These are phyloP conservation scores for Helicoverpa armigera DNA, from an alignment of 1,140 invertebrate genomes.

Conservation along the genomic window DNA sequence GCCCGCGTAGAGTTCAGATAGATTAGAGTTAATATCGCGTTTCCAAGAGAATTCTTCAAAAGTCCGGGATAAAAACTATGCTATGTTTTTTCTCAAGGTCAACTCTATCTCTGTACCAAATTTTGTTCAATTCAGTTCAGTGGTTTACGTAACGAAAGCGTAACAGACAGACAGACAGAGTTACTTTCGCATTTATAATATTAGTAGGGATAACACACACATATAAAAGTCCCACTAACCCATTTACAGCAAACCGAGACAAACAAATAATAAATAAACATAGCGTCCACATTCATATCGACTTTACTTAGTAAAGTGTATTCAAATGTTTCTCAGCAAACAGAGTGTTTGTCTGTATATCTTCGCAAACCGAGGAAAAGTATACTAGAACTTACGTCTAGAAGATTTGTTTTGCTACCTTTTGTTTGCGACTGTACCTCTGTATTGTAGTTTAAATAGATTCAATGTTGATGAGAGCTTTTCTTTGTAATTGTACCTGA, in stretches of 20 bases:
- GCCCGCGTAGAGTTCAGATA: too few relatives aligned
- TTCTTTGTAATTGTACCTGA: background rate
- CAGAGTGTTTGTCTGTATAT: conserved; percentile 44
- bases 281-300: conserved; percentile 1
- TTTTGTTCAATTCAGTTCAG: too few relatives aligned
- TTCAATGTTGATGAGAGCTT: background rate
- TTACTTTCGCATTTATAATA: too few relatives aligned
- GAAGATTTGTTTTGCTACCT: conserved; percentile 12
- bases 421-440: background rate
- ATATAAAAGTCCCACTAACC: background rate
- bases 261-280: conserved; percentile 21
- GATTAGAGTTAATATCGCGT: too few relatives aligned
- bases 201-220: too few relatives aligned
- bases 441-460: background rate
- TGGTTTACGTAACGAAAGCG: too few relatives aligned
- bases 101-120: too few relatives aligned
- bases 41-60: too few relatives aligned
- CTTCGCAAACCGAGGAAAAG: conserved; percentile 3
- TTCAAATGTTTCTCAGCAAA: conserved; percentile 47
- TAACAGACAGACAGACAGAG: too few relatives aligned
- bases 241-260: background rate
- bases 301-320: conserved; percentile 36
- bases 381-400: conserved; percentile 4
- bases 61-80: too few relatives aligned
- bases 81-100: too few relatives aligned